Evolutionary conservation across 2,797 vertebrate genomes (phyloP).

Genomic region (Mormyrus proboscirostris): DNA sequence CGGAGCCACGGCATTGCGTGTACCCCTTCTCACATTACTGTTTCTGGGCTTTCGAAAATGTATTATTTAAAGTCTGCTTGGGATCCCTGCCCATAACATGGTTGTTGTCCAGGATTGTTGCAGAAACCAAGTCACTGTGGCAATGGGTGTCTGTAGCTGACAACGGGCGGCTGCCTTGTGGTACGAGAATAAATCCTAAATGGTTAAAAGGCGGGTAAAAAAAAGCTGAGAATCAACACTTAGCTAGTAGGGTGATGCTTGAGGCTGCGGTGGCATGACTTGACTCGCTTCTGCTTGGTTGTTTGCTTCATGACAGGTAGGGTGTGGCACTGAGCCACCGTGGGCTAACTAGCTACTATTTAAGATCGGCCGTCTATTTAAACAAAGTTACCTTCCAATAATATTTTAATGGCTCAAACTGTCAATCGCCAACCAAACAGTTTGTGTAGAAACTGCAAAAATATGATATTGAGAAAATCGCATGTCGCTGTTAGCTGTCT

Average conservation of each 20-base stretch:
- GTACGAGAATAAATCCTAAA: background rate
- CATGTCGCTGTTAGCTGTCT: background rate
- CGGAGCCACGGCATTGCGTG: background rate
- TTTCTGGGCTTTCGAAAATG: background rate
- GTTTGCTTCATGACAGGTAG: background rate
- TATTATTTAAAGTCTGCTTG: conserved; percentile 2
- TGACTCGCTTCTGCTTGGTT: background rate
- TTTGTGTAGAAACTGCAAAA: background rate
- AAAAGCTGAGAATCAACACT: background rate
- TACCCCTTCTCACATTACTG: background rate
- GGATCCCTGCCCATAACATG: background rate
- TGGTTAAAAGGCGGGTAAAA: background rate
- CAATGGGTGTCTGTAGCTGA: background rate
- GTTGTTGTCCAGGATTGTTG: background rate
- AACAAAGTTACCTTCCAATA: background rate
- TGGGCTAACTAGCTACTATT: background rate
- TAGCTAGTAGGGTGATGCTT: background rate
- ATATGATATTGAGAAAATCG: background rate
- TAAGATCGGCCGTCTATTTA: background rate
- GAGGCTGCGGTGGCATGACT: background rate
- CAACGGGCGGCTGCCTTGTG: background rate
- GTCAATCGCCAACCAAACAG: background rate
- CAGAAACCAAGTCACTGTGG: background rate
- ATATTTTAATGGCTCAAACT: background rate
- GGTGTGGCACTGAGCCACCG: background rate